Percentiles rank a stretch among this genome's conserved stretches.
These are phyloP conservation scores for Varanus salvator DNA, from an alignment of 2,113 vertebrate genomes.

Conservation along the genomic window DNA sequence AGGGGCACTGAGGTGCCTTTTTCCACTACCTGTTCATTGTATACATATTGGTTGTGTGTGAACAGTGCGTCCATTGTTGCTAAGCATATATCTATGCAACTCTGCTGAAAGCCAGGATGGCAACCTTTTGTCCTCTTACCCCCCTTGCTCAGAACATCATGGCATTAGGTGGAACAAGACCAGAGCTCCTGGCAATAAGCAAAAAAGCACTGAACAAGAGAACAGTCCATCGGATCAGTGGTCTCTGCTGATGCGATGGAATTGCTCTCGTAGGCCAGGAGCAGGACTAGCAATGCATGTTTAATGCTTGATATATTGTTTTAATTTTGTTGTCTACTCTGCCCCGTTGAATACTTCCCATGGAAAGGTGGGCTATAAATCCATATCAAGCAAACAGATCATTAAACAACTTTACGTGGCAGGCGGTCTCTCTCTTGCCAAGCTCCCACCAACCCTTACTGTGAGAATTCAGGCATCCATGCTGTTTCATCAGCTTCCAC, in stretches of 20 bases:
- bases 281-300: neutral
- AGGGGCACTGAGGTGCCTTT: no score
- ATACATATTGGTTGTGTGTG: neutral
- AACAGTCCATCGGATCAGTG: neutral
- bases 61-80: neutral
- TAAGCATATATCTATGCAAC: neutral
- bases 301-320: neutral
- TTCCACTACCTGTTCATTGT: neutral
- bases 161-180: neutral
- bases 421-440: neutral
- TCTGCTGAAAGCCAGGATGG: neutral
- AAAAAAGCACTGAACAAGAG: no score
- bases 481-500: neutral
- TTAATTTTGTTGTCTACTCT: slow-evolving; percentile 1
- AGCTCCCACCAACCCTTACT: neutral
- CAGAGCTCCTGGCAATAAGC: neutral
- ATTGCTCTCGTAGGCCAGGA: neutral
- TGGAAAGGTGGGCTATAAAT: neutral
- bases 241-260: neutral
- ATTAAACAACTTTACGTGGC: neutral
- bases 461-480: neutral
- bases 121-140: neutral
- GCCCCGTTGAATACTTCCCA: neutral
- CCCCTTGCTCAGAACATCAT: neutral
- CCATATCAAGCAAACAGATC: neutral